Base-by-base conservation (phyloP, 2,888 invertebrate genomes). In the Ormyrus labotus region DNA sequence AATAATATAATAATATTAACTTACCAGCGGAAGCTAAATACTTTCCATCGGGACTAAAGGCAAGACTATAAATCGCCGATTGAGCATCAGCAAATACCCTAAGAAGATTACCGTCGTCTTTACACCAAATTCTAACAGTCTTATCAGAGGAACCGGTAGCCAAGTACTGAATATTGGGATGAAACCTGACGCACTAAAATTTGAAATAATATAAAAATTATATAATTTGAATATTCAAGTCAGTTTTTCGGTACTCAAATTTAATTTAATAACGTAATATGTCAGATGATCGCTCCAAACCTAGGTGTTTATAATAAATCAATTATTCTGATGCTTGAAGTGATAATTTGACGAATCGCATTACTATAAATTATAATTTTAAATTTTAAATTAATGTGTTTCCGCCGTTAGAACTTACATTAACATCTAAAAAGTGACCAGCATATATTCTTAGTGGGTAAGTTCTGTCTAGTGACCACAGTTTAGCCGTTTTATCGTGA, bases 101-200 rank as follows among this genome's bases (percentile, higher is more conserved):
- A 83, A 97, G 94, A 70, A 96, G 92, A 84, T 95, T 95, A 10
- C 96, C 97, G 87, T 96, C 96, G 82, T 95, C 94, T 73, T 96
- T 94, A 84, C 94, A 95, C 98, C 98, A 98, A 86, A 98, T 91
- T 53, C 98, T 93, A 68, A 98, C 94, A 58, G 95, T 96, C 88
- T 95, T 95, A 92, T 98, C 98, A n/a, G 95, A 94, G 2, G 98
- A 96, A 9, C 97, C 98, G 0, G 97, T 96, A 57, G 97, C 97
- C 84, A 98, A 89, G 90, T 98, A 98, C 85, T 95, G 94, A 84
- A 96, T 95, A 91, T 98, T 98, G 0, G 98, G 97, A 92, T 98
- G 98, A 92, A 98, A 98, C 87, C 95, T 94, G n/a, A 96, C 93
- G 88, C 95, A 94, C 95, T 96, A 89, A 63, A 86, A 85, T 70